Conservation (phyloP, 2,797 vertebrate genomes). For the Channa striata region DNA sequence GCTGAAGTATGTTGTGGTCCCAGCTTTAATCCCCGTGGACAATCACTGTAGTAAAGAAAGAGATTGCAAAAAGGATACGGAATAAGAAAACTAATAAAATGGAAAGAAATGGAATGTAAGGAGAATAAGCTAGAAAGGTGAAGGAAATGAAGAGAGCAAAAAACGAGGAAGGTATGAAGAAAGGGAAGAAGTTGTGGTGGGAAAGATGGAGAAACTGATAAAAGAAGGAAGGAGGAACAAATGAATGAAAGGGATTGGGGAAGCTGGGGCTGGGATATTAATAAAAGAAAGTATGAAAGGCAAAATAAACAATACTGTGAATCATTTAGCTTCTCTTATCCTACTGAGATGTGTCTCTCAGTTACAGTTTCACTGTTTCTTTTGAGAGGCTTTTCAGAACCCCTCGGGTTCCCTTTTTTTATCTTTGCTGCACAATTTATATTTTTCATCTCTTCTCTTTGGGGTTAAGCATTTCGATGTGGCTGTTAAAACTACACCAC, state of each 20-base stretch:
- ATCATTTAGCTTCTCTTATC: slow-evolving; percentile 9
- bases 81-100: not conserved
- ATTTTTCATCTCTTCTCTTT: slow-evolving; percentile 40
- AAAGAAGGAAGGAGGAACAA: not conserved
- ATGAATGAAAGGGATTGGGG: too few species aligned
- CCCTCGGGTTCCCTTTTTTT: slow-evolving; percentile 13
- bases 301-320: not conserved
- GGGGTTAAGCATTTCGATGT: slow-evolving; percentile 43
- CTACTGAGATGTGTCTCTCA: slow-evolving; percentile 12
- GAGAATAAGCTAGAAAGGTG: too few species aligned
- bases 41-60: not conserved
- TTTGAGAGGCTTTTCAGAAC: slow-evolving; percentile 13
- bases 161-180: too few species aligned
- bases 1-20: not conserved
- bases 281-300: not conserved
- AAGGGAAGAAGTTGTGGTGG: not conserved
- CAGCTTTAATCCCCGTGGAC: not conserved
- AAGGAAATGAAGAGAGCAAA: not conserved
- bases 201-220: too few species aligned
- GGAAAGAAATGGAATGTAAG: too few species aligned
- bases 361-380: slow-evolving; percentile 23
- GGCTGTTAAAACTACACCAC: slow-evolving; percentile 27
- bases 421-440: slow-evolving; percentile 46
- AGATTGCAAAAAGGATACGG: too few species aligned
- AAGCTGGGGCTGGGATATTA: not conserved